phyloP scores from a whole-genome alignment of 2,113 vertebrate species.

The Saguinus midas region DNA sequence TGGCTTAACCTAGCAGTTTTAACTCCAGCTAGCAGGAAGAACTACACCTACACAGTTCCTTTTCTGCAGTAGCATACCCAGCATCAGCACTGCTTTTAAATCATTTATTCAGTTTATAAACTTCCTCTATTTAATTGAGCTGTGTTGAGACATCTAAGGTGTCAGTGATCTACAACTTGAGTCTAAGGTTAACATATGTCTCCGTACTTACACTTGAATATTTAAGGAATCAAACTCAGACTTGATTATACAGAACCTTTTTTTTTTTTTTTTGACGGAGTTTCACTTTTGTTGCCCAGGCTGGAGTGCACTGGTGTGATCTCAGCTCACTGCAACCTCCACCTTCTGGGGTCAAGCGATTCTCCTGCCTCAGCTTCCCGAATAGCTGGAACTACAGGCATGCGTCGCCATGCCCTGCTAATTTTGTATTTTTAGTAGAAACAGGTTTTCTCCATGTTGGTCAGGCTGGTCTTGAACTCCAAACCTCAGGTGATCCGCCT shows the following conservation, averaged over 20 bases:
- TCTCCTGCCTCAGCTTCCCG: too few species aligned
- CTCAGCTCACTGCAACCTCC: too few species aligned
- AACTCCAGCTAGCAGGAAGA: fast-evolving
- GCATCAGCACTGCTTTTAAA: not conserved
- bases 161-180: not conserved
- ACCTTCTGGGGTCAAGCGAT: too few species aligned
- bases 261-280: too few species aligned
- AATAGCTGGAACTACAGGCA: too few species aligned
- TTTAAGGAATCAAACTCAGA: not conserved
- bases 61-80: not conserved
- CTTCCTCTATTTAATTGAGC: not conserved
- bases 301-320: too few species aligned
- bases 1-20: not conserved
- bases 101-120: not conserved
- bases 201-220: not conserved
- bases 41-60: fast-evolving
- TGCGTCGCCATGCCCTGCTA: too few species aligned
- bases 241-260: not conserved
- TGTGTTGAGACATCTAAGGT: not conserved
- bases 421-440: too few species aligned
- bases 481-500: too few species aligned
- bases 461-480: too few species aligned
- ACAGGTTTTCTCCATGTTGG: too few species aligned
- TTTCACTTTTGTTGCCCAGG: too few species aligned
- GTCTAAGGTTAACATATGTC: not conserved